Evolutionary conservation across 2,888 invertebrate species (phyloP), one percentile per base, ranked within the genome.

Genomic region (Philhelius pedissequus): DNA sequence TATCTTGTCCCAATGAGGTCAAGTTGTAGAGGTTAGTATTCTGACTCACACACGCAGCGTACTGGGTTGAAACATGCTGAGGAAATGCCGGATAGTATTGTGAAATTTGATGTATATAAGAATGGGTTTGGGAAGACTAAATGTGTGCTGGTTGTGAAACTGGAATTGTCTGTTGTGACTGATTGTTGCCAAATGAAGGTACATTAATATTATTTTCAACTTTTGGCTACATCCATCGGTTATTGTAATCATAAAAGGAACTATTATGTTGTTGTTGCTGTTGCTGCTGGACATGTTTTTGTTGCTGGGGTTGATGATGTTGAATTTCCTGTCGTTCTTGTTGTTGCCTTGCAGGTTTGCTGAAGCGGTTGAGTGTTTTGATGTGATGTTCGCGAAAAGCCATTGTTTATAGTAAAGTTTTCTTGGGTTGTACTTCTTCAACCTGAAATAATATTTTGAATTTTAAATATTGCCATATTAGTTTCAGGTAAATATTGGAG

Each of bases 121-220:
- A 92, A 1, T 94, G 94, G 86, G 95, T 93, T 79, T 96, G 96
- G 89, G 96, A 96, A 30, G 96, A 94, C 27, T 96, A 94, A 89
- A 96, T 95, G 90, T 96, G 96, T 35, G 96, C 95, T 87, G 96
- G 91, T 60, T 93, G 93, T 13, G 93, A 93, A 74, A 95, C 93
- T 58, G 92, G 92, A 90, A 94, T 95, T 13, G 93, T 92, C 81
- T 92, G 92, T 8, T 96, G 95, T 38, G 87, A 86, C 13, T 87
- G 86, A 30, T 71, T 86, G 40, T 81, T 84, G 13, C 20, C 30
- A 25, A 77, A 81, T 13, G 40, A 38, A 8, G 76, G 30, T 35
- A 40, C 32, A 56, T 80, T 71, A 9, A 90, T 87, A 87, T 88
- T 90, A 62, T 88, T 90, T 64, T 91, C 91, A 64, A 89, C 89